Conservation (phyloP, 2,888 invertebrate species). For the Zelleria hepariella region DNA sequence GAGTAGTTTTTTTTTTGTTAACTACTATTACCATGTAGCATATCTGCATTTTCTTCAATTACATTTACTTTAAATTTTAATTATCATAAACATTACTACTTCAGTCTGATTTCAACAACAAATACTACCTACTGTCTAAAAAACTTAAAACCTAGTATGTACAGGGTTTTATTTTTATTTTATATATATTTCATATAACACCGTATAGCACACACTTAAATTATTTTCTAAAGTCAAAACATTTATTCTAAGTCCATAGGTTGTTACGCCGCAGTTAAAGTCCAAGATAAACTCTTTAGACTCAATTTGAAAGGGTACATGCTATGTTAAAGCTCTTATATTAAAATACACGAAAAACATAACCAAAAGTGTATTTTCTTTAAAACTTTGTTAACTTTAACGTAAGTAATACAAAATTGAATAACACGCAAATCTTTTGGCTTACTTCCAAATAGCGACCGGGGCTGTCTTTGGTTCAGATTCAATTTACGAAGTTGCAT, state of each 20-base stretch:
- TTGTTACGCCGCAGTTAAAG: no score
- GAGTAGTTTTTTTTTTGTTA: not conserved
- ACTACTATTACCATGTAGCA: not conserved
- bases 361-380: not conserved
- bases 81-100: slow-evolving; percentile 24
- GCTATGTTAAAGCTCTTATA: not conserved
- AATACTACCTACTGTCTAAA: slow-evolving; percentile 20
- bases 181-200: no score
- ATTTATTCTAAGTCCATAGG: no score
- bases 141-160: not conserved
- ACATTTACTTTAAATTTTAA: not conserved
- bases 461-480: not conserved
- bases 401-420: not conserved
- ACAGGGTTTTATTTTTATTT: not conserved
- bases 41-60: no score
- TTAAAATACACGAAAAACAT: not conserved
- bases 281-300: no score
- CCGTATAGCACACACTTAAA: no score
- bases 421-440: slow-evolving; percentile 6
- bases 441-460: not conserved
- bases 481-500: not conserved
- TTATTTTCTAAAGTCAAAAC: no score
- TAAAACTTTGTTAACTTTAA: slow-evolving; percentile 1
- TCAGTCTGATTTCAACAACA: slow-evolving; percentile 61
- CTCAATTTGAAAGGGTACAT: no score